These are phyloP conservation scores for Sebastes iracundus DNA, from an alignment of 2,797 vertebrate species.

Conservation along the genomic window DNA sequence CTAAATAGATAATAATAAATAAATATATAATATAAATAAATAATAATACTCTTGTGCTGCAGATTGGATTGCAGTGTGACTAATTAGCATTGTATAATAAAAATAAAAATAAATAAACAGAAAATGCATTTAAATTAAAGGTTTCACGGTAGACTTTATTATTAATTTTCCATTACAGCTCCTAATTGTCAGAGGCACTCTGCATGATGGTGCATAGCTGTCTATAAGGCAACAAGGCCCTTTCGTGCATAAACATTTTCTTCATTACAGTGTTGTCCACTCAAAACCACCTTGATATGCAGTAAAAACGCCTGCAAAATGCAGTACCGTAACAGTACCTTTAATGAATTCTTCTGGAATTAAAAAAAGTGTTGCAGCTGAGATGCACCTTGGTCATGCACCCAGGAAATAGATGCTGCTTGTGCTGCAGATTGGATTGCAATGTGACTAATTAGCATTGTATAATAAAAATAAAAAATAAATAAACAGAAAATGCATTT, in stretches of 20 bases:
- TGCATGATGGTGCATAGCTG: conserved; percentile 77
- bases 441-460: neutral
- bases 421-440: neutral
- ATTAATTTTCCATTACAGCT: conserved; percentile 46
- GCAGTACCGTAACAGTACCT: conserved; percentile 49
- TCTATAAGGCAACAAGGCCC: conserved; percentile 69
- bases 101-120: neutral
- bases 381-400: conserved; percentile 14
- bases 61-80: neutral
- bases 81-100: neutral
- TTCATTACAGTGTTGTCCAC: conserved; percentile 67
- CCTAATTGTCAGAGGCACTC: conserved; percentile 76
- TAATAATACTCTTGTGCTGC: neutral
- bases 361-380: conserved; percentile 67
- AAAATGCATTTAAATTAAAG: neutral
- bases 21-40: too few species aligned
- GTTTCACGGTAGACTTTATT: conserved; percentile 56
- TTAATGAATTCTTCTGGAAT: conserved; percentile 53
- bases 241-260: conserved; percentile 74
- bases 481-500: neutral
- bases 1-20: too few species aligned
- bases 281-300: conserved; percentile 63
- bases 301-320: conserved; percentile 68
- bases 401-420: too few species aligned
- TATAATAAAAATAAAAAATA: neutral